Base-by-base conservation (phyloP, 2,888 invertebrate genomes). In the Synanthedon andrenaeformis region DNA sequence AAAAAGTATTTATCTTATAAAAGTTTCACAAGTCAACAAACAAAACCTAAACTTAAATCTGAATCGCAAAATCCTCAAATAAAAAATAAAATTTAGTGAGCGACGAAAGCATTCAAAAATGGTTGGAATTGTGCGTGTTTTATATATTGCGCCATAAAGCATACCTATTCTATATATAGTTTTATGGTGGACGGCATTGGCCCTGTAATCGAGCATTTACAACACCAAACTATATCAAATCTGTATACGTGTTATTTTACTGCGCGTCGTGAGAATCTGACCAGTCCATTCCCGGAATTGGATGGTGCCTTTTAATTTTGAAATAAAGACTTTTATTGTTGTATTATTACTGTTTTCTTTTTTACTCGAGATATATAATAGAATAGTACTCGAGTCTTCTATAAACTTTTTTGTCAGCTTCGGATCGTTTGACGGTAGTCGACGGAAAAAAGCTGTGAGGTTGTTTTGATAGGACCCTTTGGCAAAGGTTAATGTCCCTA, bases 151-250 rank as follows among this genome's bases (percentile, higher is more conserved):
- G 63, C 68, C 70, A 69, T 82, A 81, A 82, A 83, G 71, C 72
- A 72, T 76, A 79, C 35, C 35, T 35, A 35, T 35, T 35, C 74
- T 73, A 74, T 78, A 78, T 56, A 56, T 75, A 72, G 66, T 62
- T 82, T 82, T 82, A 83, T 72, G 72, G 67, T 73, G 59, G 73
- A 72, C 80, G 83, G 81, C 82, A 75, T 76, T 77, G 75, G 69
- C 67, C 71, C 73, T 77, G 76, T 80, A 79, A 84, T 83, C 82
- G 80, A 82, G 70, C 65, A 76, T 84, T 84, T 84, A 83, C 80
- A 75, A 70, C 73, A 73, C 75, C 76, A 76, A 76, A 79, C 76
- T 82, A 77, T 79, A 81, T 82, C 79, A 79, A 79, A 72, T 67
- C 63, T 69, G 69, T 72, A 66, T 67, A 68, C 64, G 69, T 66